Evolutionary conservation across 2,888 invertebrate species (phyloP), one percentile per base, ranked within the genome.

Genomic region (Drosophila hamatofila): DNA sequence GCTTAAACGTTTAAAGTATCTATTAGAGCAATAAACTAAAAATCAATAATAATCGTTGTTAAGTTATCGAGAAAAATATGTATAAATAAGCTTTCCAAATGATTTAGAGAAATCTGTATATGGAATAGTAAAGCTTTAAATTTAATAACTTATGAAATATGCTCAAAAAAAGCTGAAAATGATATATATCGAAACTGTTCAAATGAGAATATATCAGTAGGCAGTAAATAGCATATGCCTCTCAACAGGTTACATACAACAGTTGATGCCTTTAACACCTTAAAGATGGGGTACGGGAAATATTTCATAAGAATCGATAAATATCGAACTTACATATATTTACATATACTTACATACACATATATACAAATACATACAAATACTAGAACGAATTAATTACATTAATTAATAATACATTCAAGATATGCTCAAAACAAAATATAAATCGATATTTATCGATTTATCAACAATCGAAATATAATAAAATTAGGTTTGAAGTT

Each of bases 311-410:
- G n/a, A 48, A 48, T 48, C 48, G 27, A 27, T 48, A 48, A n/a
- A 11, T 48, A 48, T 48, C 48, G 46, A 44, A 37, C 5, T 27
- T n/a, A n/a, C n/a, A n/a, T n/a, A n/a, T n/a, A n/a, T n/a, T n/a
- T n/a, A n/a, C n/a, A n/a, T n/a, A n/a, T n/a, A n/a, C n/a, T n/a
- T n/a, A n/a, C n/a, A n/a, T n/a, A n/a, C n/a, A n/a, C n/a, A n/a
- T n/a, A n/a, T n/a, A n/a, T n/a, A n/a, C n/a, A n/a, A n/a, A n/a
- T n/a, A n/a, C n/a, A n/a, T n/a, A n/a, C n/a, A n/a, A n/a, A n/a
- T n/a, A 30, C 30, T 30, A 30, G 2, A 30, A 7, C 30, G 8
- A 27, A 8, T 27, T 7, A 8, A 27, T 27, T n/a, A n/a, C n/a
- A n/a, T n/a, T n/a, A n/a, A n/a, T n/a, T n/a, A 25, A 25, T 25